A percentile compares a stretch with the other conserved stretches of the same genome.
phyloP scores from a whole-genome alignment of 2,113 vertebrate species.

The Trogon surrucura region DNA sequence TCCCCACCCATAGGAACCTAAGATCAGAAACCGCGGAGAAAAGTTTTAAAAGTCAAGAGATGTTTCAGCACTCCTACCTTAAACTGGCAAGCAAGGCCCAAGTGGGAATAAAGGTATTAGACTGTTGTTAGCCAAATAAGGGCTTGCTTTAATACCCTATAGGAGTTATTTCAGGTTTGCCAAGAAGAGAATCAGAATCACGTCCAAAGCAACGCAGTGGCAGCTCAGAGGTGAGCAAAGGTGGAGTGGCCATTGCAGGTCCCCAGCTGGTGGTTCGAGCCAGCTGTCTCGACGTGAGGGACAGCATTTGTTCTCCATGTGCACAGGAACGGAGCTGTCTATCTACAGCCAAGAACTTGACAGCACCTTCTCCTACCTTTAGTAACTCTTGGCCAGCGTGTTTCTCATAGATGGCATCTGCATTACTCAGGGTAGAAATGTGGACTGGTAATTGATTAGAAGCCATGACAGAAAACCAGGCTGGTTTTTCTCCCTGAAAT shows the following conservation, averaged over 20 bases:
- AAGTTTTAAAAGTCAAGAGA: not conserved
- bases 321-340: not conserved
- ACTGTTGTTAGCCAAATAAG: not conserved
- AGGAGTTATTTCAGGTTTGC: not conserved
- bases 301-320: not conserved
- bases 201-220: not conserved
- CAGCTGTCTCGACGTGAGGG: not conserved
- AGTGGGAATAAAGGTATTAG: not conserved
- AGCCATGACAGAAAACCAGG: conserved; percentile 91
- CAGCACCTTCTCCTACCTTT: conserved; percentile 76
- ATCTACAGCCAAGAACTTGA: not conserved
- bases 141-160: not conserved
- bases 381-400: conserved; percentile 81
- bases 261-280: not conserved
- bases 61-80: not conserved
- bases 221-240: not conserved
- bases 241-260: not conserved
- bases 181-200: not conserved
- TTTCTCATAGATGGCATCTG: conserved; percentile 81
- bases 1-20: conserved; percentile 90
- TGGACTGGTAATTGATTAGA: conserved; percentile 84
- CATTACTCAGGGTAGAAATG: conserved; percentile 81
- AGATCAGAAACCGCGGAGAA: not conserved
- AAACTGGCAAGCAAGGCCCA: not conserved
- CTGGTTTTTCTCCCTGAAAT: conserved; percentile 81